Percentiles rank a stretch among this genome's conserved stretches.
Conservation (phyloP, 2,888 invertebrate genomes). For the Lissocephala sabroskyi region DNA sequence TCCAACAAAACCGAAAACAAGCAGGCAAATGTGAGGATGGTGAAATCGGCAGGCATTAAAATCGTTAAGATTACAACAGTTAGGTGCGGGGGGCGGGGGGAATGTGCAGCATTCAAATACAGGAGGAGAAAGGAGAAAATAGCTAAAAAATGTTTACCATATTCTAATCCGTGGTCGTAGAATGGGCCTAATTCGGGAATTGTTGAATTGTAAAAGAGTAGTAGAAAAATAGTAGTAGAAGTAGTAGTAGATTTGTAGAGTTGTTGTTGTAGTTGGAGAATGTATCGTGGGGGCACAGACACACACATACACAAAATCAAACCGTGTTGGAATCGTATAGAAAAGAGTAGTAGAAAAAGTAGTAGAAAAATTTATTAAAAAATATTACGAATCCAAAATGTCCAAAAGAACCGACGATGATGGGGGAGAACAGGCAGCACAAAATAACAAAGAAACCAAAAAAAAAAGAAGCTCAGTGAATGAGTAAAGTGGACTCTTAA, state of each 20-base stretch:
- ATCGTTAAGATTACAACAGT: no score
- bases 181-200: conserved; percentile 78
- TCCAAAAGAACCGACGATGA: conserved; percentile 13
- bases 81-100: no score
- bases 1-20: no score
- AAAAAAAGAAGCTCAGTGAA: no score
- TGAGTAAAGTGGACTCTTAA: no score
- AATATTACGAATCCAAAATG: no score
- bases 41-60: background rate
- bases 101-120: conserved; percentile 8
- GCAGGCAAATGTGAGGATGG: background rate
- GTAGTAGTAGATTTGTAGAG: conserved; percentile 9
- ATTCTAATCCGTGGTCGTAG: conserved; percentile 92
- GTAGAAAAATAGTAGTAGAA: conserved; percentile 12
- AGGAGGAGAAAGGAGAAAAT: conserved; percentile 22
- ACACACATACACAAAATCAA: no score
- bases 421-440: conserved; percentile 10
- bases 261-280: conserved; percentile 2
- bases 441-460: conserved; percentile 10
- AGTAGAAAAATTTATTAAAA: no score
- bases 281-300: conserved; percentile 26
- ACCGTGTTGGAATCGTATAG: no score
- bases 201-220: conserved; percentile 18
- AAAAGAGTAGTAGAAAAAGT: no score
- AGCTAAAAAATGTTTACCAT: conserved; percentile 81